These are phyloP conservation scores for Erpobdella octoculata DNA, from an alignment of 2,888 invertebrate genomes.

Conservation along the genomic window DNA sequence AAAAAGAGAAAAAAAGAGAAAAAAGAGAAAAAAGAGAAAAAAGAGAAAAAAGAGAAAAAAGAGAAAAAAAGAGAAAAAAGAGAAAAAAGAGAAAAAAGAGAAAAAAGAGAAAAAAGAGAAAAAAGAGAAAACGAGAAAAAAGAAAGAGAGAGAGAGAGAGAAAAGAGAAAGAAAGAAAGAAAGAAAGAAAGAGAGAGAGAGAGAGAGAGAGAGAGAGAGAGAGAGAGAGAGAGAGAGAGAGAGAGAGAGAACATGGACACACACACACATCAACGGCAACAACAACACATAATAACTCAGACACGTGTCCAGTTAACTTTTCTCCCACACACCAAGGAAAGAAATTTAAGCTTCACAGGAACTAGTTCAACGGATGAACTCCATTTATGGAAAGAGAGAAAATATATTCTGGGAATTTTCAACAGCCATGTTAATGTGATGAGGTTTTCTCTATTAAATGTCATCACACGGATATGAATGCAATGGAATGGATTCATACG, in stretches of 20 bases:
- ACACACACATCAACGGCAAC: no score
- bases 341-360: not conserved
- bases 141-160: no score
- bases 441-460: no score
- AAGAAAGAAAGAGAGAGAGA: not conserved
- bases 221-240: conserved; percentile 2
- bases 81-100: no score
- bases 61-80: not conserved
- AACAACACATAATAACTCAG: no score
- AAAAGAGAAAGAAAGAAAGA: not conserved
- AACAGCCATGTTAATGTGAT: no score
- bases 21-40: not conserved
- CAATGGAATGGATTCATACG: no score
- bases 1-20: not conserved
- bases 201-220: conserved; percentile 5
- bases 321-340: no score
- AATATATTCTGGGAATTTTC: not conserved
- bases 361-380: not conserved
- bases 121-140: not conserved
- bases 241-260: not conserved
- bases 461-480: no score
- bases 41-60: not conserved
- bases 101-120: no score
- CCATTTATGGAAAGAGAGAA: not conserved
- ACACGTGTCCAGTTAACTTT: no score